Percentiles rank a stretch among this genome's conserved stretches.
Conservation (phyloP, 92 coral and sea anemone species). For the Bergia puertoricense region DNA sequence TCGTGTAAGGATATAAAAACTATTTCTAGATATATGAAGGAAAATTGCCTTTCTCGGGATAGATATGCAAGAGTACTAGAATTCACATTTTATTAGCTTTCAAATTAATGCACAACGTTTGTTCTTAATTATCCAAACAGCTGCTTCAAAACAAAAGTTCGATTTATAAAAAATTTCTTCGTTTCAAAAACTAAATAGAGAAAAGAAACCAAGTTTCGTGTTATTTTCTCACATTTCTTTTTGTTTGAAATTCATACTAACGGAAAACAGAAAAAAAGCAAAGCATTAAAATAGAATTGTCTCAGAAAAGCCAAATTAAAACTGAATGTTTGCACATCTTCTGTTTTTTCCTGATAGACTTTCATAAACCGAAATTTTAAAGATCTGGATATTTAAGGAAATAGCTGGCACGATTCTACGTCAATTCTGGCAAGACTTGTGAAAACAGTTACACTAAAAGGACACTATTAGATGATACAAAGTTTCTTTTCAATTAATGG, state of each 20-base stretch:
- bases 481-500: conserved; percentile 1
- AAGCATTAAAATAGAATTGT: background rate
- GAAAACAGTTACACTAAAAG: background rate
- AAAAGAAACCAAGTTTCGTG: background rate
- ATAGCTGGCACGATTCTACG: too few species aligned
- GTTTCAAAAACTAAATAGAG: background rate
- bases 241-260: conserved; percentile 12
- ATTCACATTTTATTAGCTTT: background rate
- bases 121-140: background rate
- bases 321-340: background rate
- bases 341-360: background rate
- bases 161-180: conserved; percentile 1
- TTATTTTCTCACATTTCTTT: background rate
- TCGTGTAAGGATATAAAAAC: background rate
- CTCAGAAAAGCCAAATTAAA: background rate
- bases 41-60: background rate
- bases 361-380: background rate
- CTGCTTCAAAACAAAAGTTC: conserved; percentile 16
- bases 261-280: background rate
- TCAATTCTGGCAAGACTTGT: too few species aligned
- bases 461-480: background rate
- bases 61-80: background rate
- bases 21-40: background rate
- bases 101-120: background rate
- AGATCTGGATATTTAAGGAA: too few species aligned